These are phyloP conservation scores for Perizoma flavofasciatum DNA, from an alignment of 2,888 invertebrate genomes.

Conservation along the genomic window DNA sequence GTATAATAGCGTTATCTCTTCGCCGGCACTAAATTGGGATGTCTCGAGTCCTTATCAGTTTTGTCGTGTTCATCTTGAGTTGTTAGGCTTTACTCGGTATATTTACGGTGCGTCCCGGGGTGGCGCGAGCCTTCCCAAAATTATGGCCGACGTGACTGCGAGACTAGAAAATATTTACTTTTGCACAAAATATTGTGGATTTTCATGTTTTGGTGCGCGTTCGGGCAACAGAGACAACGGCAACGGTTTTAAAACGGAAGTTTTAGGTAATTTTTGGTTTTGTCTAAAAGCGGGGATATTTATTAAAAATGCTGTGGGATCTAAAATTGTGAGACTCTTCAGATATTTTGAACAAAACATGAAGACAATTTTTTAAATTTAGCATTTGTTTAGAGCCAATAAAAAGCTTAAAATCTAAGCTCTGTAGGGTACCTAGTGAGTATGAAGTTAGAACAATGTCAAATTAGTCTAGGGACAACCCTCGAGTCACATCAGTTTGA, in stretches of 20 bases:
- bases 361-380: too few relatives aligned
- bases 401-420: too few relatives aligned
- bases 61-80: slow-evolving; percentile 83
- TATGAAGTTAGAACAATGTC: background rate
- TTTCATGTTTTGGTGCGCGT: background rate
- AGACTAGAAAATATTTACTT: slow-evolving; percentile 20
- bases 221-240: too few relatives aligned
- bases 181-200: slow-evolving; percentile 6
- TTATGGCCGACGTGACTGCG: slow-evolving; percentile 54
- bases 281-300: too few relatives aligned
- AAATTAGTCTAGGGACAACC: slow-evolving; percentile 61
- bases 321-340: too few relatives aligned
- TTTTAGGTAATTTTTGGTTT: too few relatives aligned
- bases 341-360: too few relatives aligned
- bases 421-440: too few relatives aligned
- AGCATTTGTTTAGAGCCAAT: too few relatives aligned
- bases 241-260: too few relatives aligned
- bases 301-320: too few relatives aligned
- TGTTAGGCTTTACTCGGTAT: slow-evolving; percentile 81
- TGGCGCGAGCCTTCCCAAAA: slow-evolving; percentile 53
- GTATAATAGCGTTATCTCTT: slow-evolving; percentile 82
- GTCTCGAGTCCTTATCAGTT: slow-evolving; percentile 79
- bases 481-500: slow-evolving; percentile 78
- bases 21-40: slow-evolving; percentile 82
- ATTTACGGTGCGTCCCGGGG: slow-evolving; percentile 73